Base-by-base conservation (phyloP, 2,888 invertebrate species). In the Calliphora vomitoria region DNA sequence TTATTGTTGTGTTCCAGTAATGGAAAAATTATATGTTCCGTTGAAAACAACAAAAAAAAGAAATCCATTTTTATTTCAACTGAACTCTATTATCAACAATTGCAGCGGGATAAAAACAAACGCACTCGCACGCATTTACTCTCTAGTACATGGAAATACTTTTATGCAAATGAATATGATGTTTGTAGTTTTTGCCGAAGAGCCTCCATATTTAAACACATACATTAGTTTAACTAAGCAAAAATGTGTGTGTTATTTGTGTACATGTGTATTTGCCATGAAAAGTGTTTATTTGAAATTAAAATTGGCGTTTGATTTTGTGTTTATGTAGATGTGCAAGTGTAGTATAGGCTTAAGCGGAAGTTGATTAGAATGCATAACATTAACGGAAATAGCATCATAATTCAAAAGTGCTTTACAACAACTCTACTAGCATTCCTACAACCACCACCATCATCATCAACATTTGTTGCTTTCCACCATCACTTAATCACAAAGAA, bases 351-450 rank as follows among this genome's bases (percentile, higher is more conserved):
- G 62, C 60, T 78, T 62, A 55, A 85, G 75, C 90, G 91, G 91
- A 92, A 91, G 91, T 90, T 91, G 91, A 92, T 92, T 91, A 91
- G 91, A 90, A 90, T 90, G 89, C 91, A 91, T 91, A 90, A 89
- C 90, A 91, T 89, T 85, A 81, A 88, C 92, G 91, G 90, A 92
- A 90, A 90, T 89, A 85, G 82, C 88, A 83, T 86, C 85, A 89
- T 86, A 87, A 88, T 79, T 87, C 88, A 85, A 74, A 75, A 75
- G 44, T 15, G 38, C 75, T 75, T 69, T 80, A 75, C 75, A 85
- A 80, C 80, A 75, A 78, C 53, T 64, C 41, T 50, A 41, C 74
- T n/a, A 50, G 13, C 60, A 41, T 25, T 18, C 8, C 76, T 15
- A 38, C 15, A 18, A 82, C 38, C 11, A 66, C 13, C 35, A 62